phyloP scores from a whole-genome alignment of 2,797 vertebrate genomes.

The Psittacula echo region DNA sequence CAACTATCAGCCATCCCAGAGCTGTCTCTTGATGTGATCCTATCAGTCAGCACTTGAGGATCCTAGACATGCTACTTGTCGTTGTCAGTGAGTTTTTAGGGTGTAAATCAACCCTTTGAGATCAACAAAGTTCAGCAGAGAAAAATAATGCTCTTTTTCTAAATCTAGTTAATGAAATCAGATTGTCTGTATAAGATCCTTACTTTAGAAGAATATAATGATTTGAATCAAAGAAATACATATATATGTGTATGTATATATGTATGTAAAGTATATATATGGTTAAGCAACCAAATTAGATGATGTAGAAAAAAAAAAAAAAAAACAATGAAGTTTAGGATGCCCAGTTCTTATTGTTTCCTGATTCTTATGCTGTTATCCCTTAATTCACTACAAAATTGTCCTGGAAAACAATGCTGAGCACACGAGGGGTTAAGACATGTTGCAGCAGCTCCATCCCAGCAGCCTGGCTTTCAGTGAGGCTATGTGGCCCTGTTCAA shows the following conservation, averaged over 20 bases:
- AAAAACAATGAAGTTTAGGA: accelerated
- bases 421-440: background rate
- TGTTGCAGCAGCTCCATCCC: accelerated
- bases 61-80: background rate
- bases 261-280: too few relatives aligned
- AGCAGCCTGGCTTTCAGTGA: background rate
- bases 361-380: background rate
- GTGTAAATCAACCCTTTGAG: background rate
- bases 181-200: background rate
- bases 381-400: background rate
- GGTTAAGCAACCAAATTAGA: background rate
- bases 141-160: background rate
- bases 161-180: background rate
- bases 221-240: background rate
- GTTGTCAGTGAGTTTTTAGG: background rate
- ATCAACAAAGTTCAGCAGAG: background rate
- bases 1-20: background rate
- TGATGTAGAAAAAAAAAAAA: accelerated
- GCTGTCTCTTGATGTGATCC: background rate
- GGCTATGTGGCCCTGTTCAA: accelerated
- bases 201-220: background rate
- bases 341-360: background rate
- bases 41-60: background rate
- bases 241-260: background rate
- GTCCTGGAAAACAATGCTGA: background rate